Base-by-base conservation (phyloP, 2,797 vertebrate genomes). In the Enteromius viviparus region DNA sequence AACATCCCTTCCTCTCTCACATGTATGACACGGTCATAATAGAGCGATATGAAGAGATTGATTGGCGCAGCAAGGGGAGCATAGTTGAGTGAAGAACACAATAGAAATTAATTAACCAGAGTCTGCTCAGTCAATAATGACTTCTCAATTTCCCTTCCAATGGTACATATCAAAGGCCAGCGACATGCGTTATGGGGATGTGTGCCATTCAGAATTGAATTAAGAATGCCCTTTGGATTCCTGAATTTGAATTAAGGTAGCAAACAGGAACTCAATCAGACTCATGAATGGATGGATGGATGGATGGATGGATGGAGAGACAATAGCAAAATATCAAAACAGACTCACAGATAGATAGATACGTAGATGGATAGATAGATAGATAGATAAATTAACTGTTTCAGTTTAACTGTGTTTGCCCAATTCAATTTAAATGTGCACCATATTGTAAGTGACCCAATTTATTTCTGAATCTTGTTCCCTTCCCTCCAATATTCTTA, bases 61-160 rank as follows among this genome's bases (percentile, higher is more conserved):
- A 87, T 85, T 87, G 87, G 87, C 80, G 76, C 76, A 72, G 83
- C 83, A 87, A 74, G 85, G 84, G 66, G 62, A 70, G 19, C 40
- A 83, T 12, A 83, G 68, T 32, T 83, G 68, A 66, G 47, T 34
- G 72, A 77, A 68, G 40, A 69, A 69, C 51, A 88, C 84, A 89
- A 85, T 42, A 64, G 87, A 92, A 93, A 92, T 91, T 87, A 91
- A 93, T 93, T 92, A 92, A 76, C 47, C 89, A 65, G 81, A 87
- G 87, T 86, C 88, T 86, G 91, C 89, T 91, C 90, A 91, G 92
- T 94, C 90, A 92, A 90, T 91, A 91, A 92, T 91, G 89, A 89
- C 89, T 92, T 93, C 93, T 93, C 90, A 91, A 93, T 94, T 93
- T 92, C 88, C 89, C 65, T 62, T 84, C 47, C 15, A 91, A 91